Base-by-base conservation (phyloP, 2,797 vertebrate genomes). In the Spinus olivaceus region DNA sequence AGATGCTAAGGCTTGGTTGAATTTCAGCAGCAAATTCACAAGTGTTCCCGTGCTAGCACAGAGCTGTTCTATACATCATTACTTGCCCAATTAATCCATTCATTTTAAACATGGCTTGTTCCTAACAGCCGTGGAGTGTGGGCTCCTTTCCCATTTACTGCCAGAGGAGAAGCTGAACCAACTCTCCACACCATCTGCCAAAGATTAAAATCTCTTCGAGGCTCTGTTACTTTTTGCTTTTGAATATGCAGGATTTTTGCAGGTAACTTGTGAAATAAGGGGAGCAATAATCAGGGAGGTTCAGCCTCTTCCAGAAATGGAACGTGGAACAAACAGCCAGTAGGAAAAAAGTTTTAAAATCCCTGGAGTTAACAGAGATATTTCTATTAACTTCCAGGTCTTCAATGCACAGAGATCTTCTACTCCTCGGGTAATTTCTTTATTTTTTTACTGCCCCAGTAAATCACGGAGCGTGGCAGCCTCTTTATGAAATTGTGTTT, bases 81-180 rank as follows among this genome's bases (percentile, higher is more conserved):
- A 94, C 53, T 81, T 84, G 81, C 82, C 79, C 94, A 96, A 93
- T 97, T 96, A 96, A 95, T 95, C 90, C 90, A 85, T 86, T 96
- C 96, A 92, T 88, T 92, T 92, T 81, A 94, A 96, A 94, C 41
- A 77, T 51, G 86, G 81, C 87, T 81, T 67, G 14, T 80, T 77
- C 91, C 90, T 86, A 96, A 96, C 80, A 91, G 76, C 80, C 92
- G 2, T 64, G 91, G 28, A 94, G 82, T 27, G 67, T 72, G 92
- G 74, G 92, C 85, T 92, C 83, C 91, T 69, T 59, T 94, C 93
- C 81, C 74, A 82, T 92, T 92, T 87, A 82, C 35, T 91, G 92
- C 90, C 60, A 94, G 91, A 95, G 91, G 89, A 96, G 95, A 95
- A 95, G 72, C 65, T 56, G 53, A 90, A 88, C 86, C 65, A 44